Evolutionary conservation across 2,888 invertebrate genomes (phyloP).

Genomic region (Melanostoma scalare): DNA sequence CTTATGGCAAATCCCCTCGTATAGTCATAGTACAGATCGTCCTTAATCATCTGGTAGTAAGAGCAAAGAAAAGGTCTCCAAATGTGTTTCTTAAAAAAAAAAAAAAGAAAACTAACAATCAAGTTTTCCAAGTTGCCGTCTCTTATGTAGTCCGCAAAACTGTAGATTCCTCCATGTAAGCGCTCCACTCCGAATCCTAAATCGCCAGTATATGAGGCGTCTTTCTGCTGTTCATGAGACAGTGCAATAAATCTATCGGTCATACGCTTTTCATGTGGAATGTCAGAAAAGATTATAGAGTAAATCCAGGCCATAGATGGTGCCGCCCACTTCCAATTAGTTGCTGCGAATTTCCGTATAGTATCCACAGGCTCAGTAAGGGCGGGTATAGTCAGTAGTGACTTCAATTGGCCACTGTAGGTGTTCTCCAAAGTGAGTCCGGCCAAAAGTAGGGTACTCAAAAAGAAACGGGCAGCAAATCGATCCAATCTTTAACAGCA

Average conservation of each 20-base stretch:
- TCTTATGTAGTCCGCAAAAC: constrained; percentile 78
- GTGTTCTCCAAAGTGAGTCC: constrained; percentile 80
- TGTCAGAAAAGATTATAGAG: constrained; percentile 76
- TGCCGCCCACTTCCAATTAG: constrained; percentile 79
- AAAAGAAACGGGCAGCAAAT: constrained; percentile 77
- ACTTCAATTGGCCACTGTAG: constrained; percentile 80
- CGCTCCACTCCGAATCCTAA: constrained; percentile 80
- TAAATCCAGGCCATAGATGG: constrained; percentile 79
- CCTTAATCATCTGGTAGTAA: constrained; percentile 76
- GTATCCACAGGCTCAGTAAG: constrained; percentile 79
- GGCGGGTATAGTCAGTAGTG: constrained; percentile 78
- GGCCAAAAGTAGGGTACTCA: constrained; percentile 78
- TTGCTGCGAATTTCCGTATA: constrained; percentile 77
- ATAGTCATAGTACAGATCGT: constrained; percentile 80
- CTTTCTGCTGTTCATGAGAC: constrained; percentile 76
- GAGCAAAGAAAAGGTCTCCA: background rate
- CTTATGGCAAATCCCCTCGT: constrained; percentile 79
- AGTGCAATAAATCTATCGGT: constrained; percentile 77
- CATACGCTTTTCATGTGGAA: constrained; percentile 78
- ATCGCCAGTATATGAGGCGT: constrained; percentile 77
- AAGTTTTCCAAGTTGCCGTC: constrained; percentile 76
- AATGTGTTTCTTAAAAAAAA: background rate
- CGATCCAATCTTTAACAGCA: constrained; percentile 74
- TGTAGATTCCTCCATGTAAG: constrained; percentile 77
- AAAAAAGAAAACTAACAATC: constrained; percentile 74